Evolutionary conservation across 2,797 vertebrate species (phyloP).

Genomic region (Denticeps clupeoides): DNA sequence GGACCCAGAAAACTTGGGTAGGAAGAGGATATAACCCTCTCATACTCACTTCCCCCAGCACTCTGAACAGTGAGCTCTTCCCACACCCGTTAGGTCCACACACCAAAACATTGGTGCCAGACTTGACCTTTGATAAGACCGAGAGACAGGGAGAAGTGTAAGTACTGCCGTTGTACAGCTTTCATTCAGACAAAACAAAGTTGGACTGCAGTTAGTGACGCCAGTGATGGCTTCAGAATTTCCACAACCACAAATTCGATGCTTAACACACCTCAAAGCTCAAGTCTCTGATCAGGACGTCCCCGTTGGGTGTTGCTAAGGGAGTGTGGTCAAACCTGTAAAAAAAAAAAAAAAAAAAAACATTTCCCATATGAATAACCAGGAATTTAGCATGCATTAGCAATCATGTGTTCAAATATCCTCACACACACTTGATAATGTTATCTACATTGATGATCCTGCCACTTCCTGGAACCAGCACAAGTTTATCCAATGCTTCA

Average conservation of each 20-base stretch:
- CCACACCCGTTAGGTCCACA: conserved; percentile 97
- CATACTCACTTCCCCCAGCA: conserved; percentile 85
- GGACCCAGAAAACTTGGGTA: too few species aligned
- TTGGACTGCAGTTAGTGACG: too few species aligned
- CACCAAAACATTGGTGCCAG: conserved; percentile 89
- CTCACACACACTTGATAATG: conserved; percentile 76
- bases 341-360: conserved; percentile 16
- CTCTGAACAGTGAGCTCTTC: conserved; percentile 92
- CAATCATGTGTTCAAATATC: background rate
- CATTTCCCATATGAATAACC: too few species aligned
- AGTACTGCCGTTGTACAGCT: background rate
- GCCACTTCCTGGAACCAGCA: conserved; percentile 78
- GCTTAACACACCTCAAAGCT: conserved; percentile 75
- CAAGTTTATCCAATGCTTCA: conserved; percentile 44
- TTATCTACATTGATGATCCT: conserved; percentile 77
- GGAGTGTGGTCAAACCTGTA: conserved; percentile 88
- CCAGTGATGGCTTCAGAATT: too few species aligned
- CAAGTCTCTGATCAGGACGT: conserved; percentile 83
- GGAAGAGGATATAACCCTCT: too few species aligned
- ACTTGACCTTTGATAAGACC: conserved; percentile 65
- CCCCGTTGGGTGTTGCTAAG: conserved; percentile 89
- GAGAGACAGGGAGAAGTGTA: background rate
- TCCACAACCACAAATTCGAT: background rate
- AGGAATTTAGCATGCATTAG: background rate
- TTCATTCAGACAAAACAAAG: too few species aligned